These are phyloP conservation scores for Prolemur simus DNA, from an alignment of 2,113 vertebrate species.

Conservation along the genomic window DNA sequence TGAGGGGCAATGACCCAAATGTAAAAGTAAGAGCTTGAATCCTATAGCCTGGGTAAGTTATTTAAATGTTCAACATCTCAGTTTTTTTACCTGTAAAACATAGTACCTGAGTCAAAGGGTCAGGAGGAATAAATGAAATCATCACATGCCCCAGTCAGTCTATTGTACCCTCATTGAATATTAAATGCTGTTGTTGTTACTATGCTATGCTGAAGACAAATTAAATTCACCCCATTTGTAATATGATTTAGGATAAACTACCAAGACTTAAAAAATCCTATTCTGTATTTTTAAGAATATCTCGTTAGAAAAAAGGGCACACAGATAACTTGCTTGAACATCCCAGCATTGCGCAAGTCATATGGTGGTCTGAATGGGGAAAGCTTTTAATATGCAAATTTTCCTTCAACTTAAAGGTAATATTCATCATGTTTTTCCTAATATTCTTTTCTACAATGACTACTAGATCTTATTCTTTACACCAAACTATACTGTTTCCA, in stretches of 20 bases:
- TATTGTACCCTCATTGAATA: no score
- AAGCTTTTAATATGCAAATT: not conserved
- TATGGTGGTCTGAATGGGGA: not conserved
- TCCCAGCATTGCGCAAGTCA: not conserved
- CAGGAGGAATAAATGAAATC: not conserved
- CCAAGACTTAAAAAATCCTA: not conserved
- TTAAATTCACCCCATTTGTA: not conserved
- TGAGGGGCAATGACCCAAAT: not conserved
- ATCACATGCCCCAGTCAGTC: not conserved
- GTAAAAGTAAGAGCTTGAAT: not conserved
- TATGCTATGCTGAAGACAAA: not conserved
- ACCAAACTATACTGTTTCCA: not conserved
- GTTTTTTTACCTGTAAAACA: not conserved
- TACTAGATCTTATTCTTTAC: not conserved
- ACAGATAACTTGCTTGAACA: not conserved
- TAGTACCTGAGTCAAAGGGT: not conserved
- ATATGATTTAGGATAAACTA: not conserved
- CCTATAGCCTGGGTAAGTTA: not conserved
- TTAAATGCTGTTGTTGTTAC: not conserved
- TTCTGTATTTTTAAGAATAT: not conserved
- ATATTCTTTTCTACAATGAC: not conserved
- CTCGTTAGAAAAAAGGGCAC: not conserved
- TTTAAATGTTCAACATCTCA: not conserved
- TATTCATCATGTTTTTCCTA: not conserved
- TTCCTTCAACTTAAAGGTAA: not conserved